phyloP scores from a whole-genome alignment of 2,888 invertebrate genomes.

The Gisinianus flammeolus region DNA sequence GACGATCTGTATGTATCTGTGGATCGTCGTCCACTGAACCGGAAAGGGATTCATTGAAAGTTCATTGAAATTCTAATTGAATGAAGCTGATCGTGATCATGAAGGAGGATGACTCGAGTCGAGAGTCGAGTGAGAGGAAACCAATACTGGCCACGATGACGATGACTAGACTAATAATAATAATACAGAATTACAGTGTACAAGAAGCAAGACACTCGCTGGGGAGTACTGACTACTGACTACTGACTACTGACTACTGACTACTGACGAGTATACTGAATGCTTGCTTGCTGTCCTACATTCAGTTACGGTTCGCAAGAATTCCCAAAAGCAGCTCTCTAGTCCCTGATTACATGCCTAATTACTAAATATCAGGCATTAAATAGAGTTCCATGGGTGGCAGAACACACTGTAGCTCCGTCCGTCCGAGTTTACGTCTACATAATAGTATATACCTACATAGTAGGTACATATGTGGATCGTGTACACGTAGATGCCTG shows the following conservation, averaged over 20 bases:
- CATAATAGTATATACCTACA: too few species aligned
- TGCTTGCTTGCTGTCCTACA: background rate
- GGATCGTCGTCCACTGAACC: conserved; percentile 30
- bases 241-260: background rate
- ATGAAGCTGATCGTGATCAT: conserved; percentile 37
- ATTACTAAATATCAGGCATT: conserved; percentile 43
- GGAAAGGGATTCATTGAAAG: conserved; percentile 37
- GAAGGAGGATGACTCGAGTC: conserved; percentile 16
- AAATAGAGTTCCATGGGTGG: conserved; percentile 44
- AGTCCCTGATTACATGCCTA: conserved; percentile 42
- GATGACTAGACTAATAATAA: background rate
- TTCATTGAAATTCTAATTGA: conserved; percentile 41
- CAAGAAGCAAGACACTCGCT: too few species aligned
- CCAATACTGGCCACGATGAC: background rate
- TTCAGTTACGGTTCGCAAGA: conserved; percentile 30
- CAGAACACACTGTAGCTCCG: background rate
- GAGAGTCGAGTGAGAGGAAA: background rate
- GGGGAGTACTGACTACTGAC: background rate
- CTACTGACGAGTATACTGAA: background rate
- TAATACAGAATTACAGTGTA: too few species aligned
- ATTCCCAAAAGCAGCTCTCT: conserved; percentile 13
- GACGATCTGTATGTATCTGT: too few species aligned
- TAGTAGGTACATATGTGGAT: too few species aligned
- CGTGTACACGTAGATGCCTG: background rate
- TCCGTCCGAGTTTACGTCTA: background rate